These are phyloP conservation scores for Hirundo rustica DNA, from an alignment of 2,797 vertebrate species.

Conservation along the genomic window DNA sequence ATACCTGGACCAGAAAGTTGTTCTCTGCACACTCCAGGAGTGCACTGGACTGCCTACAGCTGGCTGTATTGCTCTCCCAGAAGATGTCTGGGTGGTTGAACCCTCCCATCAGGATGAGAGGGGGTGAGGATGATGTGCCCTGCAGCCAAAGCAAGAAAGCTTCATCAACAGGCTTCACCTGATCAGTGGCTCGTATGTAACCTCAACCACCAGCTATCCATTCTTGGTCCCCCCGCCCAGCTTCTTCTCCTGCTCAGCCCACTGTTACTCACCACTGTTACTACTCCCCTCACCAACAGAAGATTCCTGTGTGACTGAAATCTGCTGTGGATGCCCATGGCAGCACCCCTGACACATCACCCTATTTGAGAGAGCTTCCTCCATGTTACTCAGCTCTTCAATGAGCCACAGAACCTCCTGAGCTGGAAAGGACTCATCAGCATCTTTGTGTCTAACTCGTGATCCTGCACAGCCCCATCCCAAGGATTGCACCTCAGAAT, in stretches of 20 bases:
- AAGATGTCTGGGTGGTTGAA: background rate
- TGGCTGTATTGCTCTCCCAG: background rate
- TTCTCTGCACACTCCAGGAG: background rate
- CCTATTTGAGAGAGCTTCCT: background rate
- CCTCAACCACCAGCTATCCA: background rate
- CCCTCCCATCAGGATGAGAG: background rate
- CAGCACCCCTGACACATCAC: background rate
- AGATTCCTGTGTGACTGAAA: background rate
- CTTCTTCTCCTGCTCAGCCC: background rate
- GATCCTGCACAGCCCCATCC: background rate
- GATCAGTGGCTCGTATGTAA: background rate
- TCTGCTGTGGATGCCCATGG: rapidly evolving
- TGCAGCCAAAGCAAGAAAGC: background rate
- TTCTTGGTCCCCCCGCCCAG: background rate
- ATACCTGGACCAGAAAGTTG: too few relatives aligned
- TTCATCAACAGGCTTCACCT: background rate
- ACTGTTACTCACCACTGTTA: too few relatives aligned
- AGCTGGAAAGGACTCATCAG: background rate
- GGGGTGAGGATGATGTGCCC: background rate
- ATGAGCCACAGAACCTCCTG: background rate
- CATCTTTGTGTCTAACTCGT: background rate
- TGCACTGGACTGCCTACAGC: background rate
- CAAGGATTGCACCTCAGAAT: background rate
- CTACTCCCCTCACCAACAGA: rapidly evolving
- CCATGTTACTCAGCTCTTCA: background rate